phyloP scores from a whole-genome alignment of 2,797 vertebrate species.

The Pitangus sulphuratus region DNA sequence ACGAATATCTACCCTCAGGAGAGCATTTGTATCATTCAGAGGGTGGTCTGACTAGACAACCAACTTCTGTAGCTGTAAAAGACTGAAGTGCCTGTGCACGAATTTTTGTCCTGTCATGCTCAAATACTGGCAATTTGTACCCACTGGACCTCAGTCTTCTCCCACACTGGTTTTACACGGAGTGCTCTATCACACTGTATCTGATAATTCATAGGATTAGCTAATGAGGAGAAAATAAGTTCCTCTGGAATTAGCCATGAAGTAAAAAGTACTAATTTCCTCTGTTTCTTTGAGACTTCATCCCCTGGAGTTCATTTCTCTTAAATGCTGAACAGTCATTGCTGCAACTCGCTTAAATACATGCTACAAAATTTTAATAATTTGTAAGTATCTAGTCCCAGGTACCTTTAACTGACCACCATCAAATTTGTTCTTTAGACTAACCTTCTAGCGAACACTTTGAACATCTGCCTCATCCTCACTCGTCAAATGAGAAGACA shows the following conservation, averaged over 20 bases:
- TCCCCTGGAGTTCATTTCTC: not conserved
- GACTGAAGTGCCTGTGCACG: not conserved
- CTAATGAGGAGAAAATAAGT: not conserved
- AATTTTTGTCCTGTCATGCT: not conserved
- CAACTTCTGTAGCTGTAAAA: not conserved
- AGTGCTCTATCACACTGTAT: not conserved
- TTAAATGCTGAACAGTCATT: not conserved
- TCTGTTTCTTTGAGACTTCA: not conserved
- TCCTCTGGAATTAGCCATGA: not conserved
- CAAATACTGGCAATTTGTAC: not conserved
- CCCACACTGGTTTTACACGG: not conserved
- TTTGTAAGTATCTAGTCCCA: not conserved
- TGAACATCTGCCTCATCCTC: not conserved
- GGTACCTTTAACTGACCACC: not conserved
- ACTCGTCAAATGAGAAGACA: not conserved
- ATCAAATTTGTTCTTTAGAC: not conserved
- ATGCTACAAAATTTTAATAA: not conserved
- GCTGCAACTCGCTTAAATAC: not conserved
- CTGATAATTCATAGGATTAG: not conserved
- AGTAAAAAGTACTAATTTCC: not conserved
- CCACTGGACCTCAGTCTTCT: not conserved
- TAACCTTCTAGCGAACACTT: not conserved
- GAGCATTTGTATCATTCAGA: not conserved
- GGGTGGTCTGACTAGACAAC: constrained; percentile 41
- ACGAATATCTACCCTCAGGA: constrained; percentile 27